Percentiles rank a stretch among this genome's conserved stretches.
Conservation (phyloP, 2,888 invertebrate genomes). For the Drosophila infuscata region DNA sequence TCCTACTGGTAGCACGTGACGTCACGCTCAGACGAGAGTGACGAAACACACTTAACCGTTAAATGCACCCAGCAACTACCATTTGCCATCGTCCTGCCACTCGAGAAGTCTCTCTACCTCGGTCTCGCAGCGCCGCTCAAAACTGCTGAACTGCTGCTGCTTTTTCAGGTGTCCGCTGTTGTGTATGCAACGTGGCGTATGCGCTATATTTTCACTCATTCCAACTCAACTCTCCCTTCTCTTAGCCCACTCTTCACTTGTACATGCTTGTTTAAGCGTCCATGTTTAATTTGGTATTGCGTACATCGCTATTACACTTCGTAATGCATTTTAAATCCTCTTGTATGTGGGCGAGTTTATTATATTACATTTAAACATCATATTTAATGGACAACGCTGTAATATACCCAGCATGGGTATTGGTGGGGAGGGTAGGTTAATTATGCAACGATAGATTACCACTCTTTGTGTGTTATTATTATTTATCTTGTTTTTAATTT, state of each 20-base stretch:
- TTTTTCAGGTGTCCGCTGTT: slow-evolving; percentile 59
- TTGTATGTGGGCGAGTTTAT: slow-evolving; percentile 21
- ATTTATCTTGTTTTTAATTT: not conserved
- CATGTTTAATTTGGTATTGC: slow-evolving; percentile 75
- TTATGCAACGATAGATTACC: not conserved
- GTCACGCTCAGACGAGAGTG: slow-evolving; percentile 74
- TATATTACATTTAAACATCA: slow-evolving; percentile 11
- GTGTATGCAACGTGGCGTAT: slow-evolving; percentile 64
- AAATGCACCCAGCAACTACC: slow-evolving; percentile 70
- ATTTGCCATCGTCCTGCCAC: not conserved
- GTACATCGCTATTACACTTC: slow-evolving; percentile 55
- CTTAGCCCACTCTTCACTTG: not conserved
- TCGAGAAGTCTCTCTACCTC: not conserved
- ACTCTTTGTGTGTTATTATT: not conserved
- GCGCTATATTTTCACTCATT: slow-evolving; percentile 54
- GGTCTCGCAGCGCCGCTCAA: not conserved
- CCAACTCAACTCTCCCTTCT: not conserved
- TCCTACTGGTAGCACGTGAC: slow-evolving; percentile 60
- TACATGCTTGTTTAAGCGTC: slow-evolving; percentile 68
- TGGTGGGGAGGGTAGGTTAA: not conserved
- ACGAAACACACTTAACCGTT: slow-evolving; percentile 73
- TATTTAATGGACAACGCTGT: not conserved
- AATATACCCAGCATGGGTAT: not conserved
- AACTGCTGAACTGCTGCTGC: slow-evolving; percentile 21
- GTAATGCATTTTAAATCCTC: slow-evolving; percentile 55